These are phyloP conservation scores for Leucoptera coffeella DNA, from an alignment of 2,888 invertebrate species.

Conservation along the genomic window DNA sequence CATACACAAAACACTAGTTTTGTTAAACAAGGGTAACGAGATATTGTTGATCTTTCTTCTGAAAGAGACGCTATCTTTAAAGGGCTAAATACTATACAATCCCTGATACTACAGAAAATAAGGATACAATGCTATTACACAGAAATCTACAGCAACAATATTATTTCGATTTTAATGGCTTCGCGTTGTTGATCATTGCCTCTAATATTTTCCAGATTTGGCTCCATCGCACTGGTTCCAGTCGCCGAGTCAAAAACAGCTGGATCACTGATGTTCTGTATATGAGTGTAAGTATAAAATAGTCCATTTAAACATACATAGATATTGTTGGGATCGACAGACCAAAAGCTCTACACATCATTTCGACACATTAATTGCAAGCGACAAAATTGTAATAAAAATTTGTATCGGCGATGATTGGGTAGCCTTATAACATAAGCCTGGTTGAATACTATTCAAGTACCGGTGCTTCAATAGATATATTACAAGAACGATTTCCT, in stretches of 20 bases:
- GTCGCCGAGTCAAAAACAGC: constrained; percentile 36
- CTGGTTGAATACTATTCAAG: no score
- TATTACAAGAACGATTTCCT: no score
- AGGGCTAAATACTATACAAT: not conserved
- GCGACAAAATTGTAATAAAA: not conserved
- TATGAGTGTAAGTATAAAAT: constrained; percentile 26
- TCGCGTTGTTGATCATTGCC: not conserved
- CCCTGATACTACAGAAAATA: not conserved
- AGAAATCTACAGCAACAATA: not conserved
- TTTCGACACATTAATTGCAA: not conserved
- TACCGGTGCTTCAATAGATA: no score
- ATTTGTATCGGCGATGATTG: no score
- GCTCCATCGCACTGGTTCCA: constrained; percentile 43
- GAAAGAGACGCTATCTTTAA: not conserved
- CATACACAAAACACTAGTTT: not conserved
- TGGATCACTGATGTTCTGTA: constrained; percentile 62
- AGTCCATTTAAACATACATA: constrained; percentile 5
- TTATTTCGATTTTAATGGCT: not conserved
- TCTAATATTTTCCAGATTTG: constrained; percentile 25
- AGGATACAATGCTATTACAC: not conserved
- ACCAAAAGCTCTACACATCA: not conserved
- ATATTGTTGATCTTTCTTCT: not conserved
- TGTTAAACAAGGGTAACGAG: not conserved
- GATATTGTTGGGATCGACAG: not conserved
- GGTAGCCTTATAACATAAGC: no score